Evolutionary conservation across 2,113 vertebrate genomes (phyloP).

Genomic region (Eonycteris spelaea): DNA sequence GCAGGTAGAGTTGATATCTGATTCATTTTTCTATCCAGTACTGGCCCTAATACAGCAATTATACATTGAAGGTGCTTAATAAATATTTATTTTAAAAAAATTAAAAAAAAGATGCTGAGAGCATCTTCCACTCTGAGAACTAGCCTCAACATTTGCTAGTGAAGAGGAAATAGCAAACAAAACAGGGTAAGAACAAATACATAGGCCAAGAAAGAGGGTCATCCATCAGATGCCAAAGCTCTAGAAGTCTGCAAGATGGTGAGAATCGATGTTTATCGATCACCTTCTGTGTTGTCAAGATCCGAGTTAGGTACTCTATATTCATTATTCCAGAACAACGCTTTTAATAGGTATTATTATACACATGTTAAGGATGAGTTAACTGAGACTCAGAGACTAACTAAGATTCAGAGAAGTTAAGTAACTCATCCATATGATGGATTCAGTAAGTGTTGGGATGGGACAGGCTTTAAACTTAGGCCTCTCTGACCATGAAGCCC

Average conservation of each 20-base stretch:
- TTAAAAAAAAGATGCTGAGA: neutral
- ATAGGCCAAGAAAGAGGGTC: neutral
- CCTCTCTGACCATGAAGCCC: neutral
- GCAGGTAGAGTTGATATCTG: neutral
- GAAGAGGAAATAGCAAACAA: neutral
- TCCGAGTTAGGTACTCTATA: neutral
- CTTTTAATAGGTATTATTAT: neutral
- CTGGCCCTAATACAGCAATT: neutral
- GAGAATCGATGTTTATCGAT: neutral
- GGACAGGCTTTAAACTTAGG: neutral
- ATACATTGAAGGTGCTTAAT: slow-evolving; percentile 5
- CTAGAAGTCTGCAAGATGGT: neutral
- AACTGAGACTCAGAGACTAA: neutral
- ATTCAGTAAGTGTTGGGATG: neutral
- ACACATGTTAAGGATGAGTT: neutral
- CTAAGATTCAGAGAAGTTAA: neutral
- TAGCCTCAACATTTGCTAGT: neutral
- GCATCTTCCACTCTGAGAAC: slow-evolving; percentile 1
- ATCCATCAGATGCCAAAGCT: neutral
- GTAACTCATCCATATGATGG: neutral
- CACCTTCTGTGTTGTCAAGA: neutral
- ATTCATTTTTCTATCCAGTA: neutral
- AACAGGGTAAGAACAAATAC: neutral
- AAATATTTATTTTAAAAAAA: slow-evolving; percentile 32
- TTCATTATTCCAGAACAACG: neutral